phyloP scores from a whole-genome alignment of 2,113 vertebrate species.

The Agelaius tricolor region DNA sequence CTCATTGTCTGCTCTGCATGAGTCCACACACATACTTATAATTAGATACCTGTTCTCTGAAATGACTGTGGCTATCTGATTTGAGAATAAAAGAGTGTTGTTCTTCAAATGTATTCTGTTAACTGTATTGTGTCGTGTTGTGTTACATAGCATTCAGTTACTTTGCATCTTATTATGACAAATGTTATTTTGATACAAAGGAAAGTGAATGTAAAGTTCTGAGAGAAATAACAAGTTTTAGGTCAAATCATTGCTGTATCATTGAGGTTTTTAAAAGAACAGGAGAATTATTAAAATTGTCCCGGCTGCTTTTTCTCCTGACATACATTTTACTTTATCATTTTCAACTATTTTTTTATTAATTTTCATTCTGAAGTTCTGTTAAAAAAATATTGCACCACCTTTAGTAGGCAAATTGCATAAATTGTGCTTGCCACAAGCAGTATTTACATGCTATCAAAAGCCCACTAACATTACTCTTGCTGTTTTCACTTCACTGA shows the following conservation, averaged over 20 bases:
- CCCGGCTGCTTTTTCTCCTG: not conserved
- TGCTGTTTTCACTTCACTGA: constrained; percentile 25
- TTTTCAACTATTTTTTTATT: constrained; percentile 6
- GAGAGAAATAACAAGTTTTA: not conserved
- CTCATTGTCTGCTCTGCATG: constrained; percentile 39
- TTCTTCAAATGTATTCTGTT: constrained; percentile 58
- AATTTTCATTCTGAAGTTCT: not conserved
- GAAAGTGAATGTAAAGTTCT: not conserved
- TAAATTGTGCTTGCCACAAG: not conserved
- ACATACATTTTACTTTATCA: not conserved
- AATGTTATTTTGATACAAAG: constrained; percentile 40
- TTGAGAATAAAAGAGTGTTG: constrained; percentile 36
- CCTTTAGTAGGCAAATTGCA: not conserved
- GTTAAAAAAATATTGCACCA: not conserved
- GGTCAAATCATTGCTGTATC: not conserved
- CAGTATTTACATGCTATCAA: not conserved
- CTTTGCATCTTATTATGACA: constrained; percentile 57
- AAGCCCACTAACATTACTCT: constrained; percentile 23
- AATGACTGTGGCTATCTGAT: constrained; percentile 23
- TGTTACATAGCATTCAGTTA: constrained; percentile 52
- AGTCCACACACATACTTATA: constrained; percentile 40
- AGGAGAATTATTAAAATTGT: not conserved
- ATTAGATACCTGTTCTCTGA: constrained; percentile 58
- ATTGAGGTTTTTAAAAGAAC: not conserved
- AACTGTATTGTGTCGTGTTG: constrained; percentile 40